Evolutionary conservation across 2,113 vertebrate species (phyloP).

Genomic region (Vulpes ferrilata): DNA sequence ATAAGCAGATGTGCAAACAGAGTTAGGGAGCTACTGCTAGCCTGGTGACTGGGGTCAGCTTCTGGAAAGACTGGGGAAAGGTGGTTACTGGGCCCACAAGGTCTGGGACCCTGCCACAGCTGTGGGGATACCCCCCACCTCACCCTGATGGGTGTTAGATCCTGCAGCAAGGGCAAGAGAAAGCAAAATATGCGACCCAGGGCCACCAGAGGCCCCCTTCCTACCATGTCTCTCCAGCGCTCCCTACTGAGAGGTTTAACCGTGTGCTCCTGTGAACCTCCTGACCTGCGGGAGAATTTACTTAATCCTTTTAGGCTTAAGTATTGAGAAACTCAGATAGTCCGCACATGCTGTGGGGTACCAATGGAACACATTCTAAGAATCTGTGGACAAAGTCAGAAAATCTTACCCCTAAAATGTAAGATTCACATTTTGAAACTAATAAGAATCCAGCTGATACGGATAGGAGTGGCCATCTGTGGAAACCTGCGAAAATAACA

Average conservation of each 20-base stretch:
- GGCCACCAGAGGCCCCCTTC: not conserved
- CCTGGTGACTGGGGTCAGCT: not conserved
- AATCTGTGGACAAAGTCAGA: not conserved
- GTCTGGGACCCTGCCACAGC: not conserved
- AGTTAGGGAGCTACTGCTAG: not conserved
- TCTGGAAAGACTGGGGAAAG: not conserved
- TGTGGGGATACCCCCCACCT: not conserved
- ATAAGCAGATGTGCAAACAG: not conserved
- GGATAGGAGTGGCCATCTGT: not conserved
- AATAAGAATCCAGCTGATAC: not conserved
- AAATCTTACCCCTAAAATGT: not conserved
- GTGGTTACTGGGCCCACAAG: not conserved
- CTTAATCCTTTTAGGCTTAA: not conserved
- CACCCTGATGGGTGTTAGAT: not conserved
- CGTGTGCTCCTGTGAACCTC: not conserved
- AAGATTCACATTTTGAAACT: not conserved
- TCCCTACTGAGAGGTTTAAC: not conserved
- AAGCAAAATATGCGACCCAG: not conserved
- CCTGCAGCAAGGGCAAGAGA: not conserved
- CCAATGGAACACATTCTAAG: not conserved
- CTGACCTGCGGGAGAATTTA: not conserved
- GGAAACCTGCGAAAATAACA: not conserved
- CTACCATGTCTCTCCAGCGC: not conserved
- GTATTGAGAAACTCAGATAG: not conserved
- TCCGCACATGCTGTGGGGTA: not conserved